phyloP scores from a whole-genome alignment of 1,140 invertebrate genomes.

The Cataglyphis hispanica region DNA sequence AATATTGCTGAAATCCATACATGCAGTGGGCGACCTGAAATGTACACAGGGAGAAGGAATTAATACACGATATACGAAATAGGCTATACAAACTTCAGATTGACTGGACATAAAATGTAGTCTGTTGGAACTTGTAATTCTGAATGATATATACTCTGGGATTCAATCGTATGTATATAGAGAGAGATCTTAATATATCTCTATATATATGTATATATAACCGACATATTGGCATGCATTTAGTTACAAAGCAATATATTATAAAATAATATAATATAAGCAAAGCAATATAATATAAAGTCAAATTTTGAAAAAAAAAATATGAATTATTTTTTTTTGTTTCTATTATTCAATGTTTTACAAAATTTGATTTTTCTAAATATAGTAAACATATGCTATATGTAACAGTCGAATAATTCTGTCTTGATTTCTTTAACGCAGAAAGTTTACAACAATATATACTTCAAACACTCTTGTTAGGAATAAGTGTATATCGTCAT shows the following conservation, averaged over 20 bases:
- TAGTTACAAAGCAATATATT: not conserved
- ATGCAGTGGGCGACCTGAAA: slow-evolving; percentile 4
- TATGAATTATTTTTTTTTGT: not conserved
- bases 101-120: slow-evolving; percentile 35
- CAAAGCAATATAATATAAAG: not conserved
- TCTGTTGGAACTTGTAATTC: slow-evolving; percentile 30
- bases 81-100: slow-evolving; percentile 37
- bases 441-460: not conserved
- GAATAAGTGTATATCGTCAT: slow-evolving; percentile 52
- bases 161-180: not conserved
- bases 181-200: no score
- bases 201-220: not conserved
- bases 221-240: not conserved
- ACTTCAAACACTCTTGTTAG: slow-evolving; percentile 32
- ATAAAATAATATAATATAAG: no score
- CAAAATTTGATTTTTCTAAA: not conserved
- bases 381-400: not conserved
- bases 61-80: slow-evolving; percentile 33
- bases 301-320: not conserved
- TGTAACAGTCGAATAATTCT: not conserved
- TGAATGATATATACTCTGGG: slow-evolving; percentile 9
- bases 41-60: slow-evolving; percentile 32
- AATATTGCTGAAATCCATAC: slow-evolving; percentile 34
- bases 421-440: slow-evolving; percentile 1
- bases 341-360: not conserved